These are phyloP conservation scores for Ivindomyrus marchei DNA, from an alignment of 2,113 vertebrate genomes.

Conservation along the genomic window DNA sequence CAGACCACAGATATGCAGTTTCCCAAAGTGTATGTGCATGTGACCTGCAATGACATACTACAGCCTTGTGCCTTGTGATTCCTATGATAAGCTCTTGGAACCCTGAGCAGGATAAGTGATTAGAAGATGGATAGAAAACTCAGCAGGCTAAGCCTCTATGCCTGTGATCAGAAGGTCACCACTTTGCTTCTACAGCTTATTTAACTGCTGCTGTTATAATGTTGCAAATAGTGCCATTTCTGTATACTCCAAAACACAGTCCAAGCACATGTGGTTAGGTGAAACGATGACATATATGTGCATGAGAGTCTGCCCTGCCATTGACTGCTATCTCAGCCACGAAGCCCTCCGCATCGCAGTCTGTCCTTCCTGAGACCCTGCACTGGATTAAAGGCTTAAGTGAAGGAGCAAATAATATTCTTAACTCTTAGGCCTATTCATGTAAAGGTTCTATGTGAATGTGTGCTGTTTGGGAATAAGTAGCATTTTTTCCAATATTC, in stretches of 20 bases:
- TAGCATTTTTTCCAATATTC: background rate
- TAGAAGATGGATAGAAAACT: background rate
- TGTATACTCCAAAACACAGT: background rate
- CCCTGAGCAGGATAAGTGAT: background rate
- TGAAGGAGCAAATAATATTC: background rate
- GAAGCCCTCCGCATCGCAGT: background rate
- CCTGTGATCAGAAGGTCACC: background rate
- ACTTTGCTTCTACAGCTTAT: background rate
- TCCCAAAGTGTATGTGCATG: background rate
- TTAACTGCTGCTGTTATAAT: background rate
- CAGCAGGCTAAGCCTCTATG: background rate
- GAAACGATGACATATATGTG: background rate
- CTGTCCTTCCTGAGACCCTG: background rate
- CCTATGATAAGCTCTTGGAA: background rate
- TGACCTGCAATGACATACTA: background rate
- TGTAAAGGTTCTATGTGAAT: background rate
- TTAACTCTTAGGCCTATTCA: background rate
- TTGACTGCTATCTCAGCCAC: background rate
- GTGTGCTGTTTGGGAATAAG: background rate
- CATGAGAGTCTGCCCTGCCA: background rate
- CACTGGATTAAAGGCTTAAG: background rate
- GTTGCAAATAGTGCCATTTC: background rate
- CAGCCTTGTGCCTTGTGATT: background rate
- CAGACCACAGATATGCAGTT: background rate
- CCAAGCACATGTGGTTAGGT: background rate